phyloP scores from a whole-genome alignment of 2,888 invertebrate species.

The Dynastes grantii region DNA sequence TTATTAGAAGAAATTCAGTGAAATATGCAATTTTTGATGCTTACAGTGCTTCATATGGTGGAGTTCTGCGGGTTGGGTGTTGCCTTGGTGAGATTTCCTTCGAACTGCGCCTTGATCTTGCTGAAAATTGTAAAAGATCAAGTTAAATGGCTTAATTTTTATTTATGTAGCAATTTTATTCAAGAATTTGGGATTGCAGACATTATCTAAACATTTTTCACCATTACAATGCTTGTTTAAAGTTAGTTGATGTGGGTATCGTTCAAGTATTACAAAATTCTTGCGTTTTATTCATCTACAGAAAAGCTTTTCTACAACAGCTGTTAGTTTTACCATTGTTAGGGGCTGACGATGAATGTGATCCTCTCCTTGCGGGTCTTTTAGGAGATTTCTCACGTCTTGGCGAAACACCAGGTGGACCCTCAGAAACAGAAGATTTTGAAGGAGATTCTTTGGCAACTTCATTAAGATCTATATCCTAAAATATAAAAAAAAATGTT shows the following conservation, averaged over 20 bases:
- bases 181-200: too few relatives aligned
- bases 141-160: background rate
- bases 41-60: conserved; percentile 48
- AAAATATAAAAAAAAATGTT: conserved; percentile 29
- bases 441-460: conserved; percentile 49
- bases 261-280: too few relatives aligned
- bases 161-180: too few relatives aligned
- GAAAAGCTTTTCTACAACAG: too few relatives aligned
- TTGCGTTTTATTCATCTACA: too few relatives aligned
- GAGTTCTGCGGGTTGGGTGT: conserved; percentile 25
- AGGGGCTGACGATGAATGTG: conserved; percentile 35
- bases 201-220: too few relatives aligned
- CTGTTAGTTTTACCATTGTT: conserved; percentile 20
- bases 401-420: conserved; percentile 68
- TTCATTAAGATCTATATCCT: conserved; percentile 54
- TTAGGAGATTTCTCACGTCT: conserved; percentile 61
- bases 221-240: too few relatives aligned
- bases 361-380: conserved; percentile 32
- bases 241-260: too few relatives aligned
- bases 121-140: conserved; percentile 19
- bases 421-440: conserved; percentile 59
- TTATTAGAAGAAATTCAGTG: conserved; percentile 4
- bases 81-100: conserved; percentile 56
- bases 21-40: conserved; percentile 29
- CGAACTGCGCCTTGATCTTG: conserved; percentile 39